Base-by-base conservation (phyloP, 1,140 invertebrate species). In the Drosophila ercepeae region DNA sequence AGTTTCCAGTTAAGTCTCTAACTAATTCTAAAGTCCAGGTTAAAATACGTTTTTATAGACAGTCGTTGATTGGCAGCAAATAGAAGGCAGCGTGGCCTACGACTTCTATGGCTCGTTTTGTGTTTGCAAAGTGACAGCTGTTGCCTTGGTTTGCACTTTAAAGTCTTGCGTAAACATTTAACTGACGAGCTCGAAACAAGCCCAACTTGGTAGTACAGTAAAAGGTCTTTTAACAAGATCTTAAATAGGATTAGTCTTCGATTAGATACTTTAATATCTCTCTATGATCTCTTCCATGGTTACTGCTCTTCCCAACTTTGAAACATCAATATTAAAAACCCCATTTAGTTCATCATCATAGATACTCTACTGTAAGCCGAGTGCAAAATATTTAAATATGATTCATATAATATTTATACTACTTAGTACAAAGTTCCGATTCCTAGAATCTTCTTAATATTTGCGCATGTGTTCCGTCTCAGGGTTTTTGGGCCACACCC, bases 11-110 rank as follows among this genome's bases (percentile, higher is more conserved):
- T 61, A 36, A 60, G 54, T 63, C 45, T 44, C 3, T 53, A 71
- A 84, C 79, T 83, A 78, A 75, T 75, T 42, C 54, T 0, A 19
- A 19, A 27, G 1, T 46, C 21, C 9, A 1, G 39, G 2, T 16
- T 19, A 29, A 44, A 25, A 48, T 42, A 7, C 27, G 39, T 75
- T 75, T 83, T 75, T 83, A 83, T 83, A 86, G 25, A 25, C 29
- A 29, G 19, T 41, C 21, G 18, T 18, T 13, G 27, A 63, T 65
- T 59, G 25, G 8, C 55, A 49, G 13, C 11, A 14, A 41, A 18
- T 23, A 45, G 13, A 34, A 34, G 16, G 21, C 1, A 7, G 3
- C 21, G 16, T 50, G 42, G 44, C 18, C 18, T 0, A 13, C 29
- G 27, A 45, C 16, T 59, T 48, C 18, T 48, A 13, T 41, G 29